Conservation (phyloP, 1,140 invertebrate species). For the Lasioglossum baleicum region DNA sequence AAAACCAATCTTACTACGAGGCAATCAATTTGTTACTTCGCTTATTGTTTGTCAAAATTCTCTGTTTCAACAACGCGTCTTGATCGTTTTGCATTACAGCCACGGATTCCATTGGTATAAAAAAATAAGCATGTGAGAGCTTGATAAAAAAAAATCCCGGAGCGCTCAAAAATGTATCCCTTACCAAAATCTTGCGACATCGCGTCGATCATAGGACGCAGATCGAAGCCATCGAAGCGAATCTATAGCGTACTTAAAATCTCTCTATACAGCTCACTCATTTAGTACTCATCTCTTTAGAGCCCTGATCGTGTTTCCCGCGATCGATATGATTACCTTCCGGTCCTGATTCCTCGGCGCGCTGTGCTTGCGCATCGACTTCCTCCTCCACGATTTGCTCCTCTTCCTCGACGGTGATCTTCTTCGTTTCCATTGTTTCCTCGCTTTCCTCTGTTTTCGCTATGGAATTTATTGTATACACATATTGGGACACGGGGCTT, state of each 20-base stretch:
- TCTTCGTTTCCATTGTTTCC: slow-evolving; percentile 59
- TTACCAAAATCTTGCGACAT: slow-evolving; percentile 43
- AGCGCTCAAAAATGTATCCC: slow-evolving; percentile 1
- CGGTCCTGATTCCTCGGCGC: slow-evolving; percentile 68
- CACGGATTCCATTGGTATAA: too few species aligned
- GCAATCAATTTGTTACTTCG: too few species aligned
- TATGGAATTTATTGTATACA: slow-evolving; percentile 69
- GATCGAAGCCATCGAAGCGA: slow-evolving; percentile 24
- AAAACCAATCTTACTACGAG: neutral
- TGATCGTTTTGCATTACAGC: too few species aligned
- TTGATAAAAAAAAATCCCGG: slow-evolving; percentile 11
- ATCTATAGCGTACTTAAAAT: slow-evolving; percentile 21
- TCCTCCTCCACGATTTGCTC: slow-evolving; percentile 69
- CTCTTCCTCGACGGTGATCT: slow-evolving; percentile 37
- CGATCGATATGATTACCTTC: slow-evolving; percentile 73
- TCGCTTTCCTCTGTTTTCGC: slow-evolving; percentile 80
- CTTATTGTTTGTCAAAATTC: too few species aligned
- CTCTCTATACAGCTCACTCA: slow-evolving; percentile 25
- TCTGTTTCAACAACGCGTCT: neutral
- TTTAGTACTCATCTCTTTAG: neutral
- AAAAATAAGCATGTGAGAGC: neutral
- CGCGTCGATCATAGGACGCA: slow-evolving; percentile 5
- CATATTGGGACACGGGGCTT: slow-evolving; percentile 49
- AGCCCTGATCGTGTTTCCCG: neutral
- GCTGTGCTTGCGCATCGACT: slow-evolving; percentile 62